These are phyloP conservation scores for Bombus pyrosoma DNA, from an alignment of 1,140 invertebrate genomes.

Conservation along the genomic window DNA sequence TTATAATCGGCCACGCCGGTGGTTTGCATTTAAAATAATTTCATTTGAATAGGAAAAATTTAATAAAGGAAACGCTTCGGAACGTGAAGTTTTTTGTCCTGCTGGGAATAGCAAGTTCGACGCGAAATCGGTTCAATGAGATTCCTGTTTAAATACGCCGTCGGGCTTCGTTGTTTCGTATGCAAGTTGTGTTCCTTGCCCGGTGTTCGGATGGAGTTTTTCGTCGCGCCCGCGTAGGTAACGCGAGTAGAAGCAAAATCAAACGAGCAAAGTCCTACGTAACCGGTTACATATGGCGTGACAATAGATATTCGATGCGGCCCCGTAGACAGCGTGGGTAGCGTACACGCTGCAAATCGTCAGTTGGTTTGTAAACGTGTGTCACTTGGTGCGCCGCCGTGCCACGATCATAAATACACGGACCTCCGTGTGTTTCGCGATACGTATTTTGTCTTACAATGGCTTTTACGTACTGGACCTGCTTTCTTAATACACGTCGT, in stretches of 20 bases:
- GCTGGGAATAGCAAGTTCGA: background rate
- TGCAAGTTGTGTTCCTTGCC: background rate
- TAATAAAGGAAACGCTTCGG: background rate
- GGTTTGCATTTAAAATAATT: background rate
- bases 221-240: background rate
- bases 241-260: background rate
- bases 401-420: slow-evolving; percentile 29
- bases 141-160: background rate
- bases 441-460: slow-evolving; percentile 50
- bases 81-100: background rate
- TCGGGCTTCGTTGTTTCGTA: background rate
- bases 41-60: slow-evolving; percentile 15
- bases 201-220: slow-evolving; percentile 11
- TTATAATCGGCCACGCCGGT: background rate
- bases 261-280: slow-evolving; percentile 11
- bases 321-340: slow-evolving; percentile 38
- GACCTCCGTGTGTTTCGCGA: slow-evolving; percentile 39
- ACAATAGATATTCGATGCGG: slow-evolving; percentile 47
- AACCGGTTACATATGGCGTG: slow-evolving; percentile 38
- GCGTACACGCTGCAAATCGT: slow-evolving; percentile 50
- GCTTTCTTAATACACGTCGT: slow-evolving; percentile 36
- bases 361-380: slow-evolving; percentile 47
- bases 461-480: slow-evolving; percentile 24
- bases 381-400: slow-evolving; percentile 28
- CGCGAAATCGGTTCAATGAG: background rate